These are phyloP conservation scores for Oncorhynchus nerka DNA, from an alignment of 2,113 vertebrate species.

Conservation along the genomic window DNA sequence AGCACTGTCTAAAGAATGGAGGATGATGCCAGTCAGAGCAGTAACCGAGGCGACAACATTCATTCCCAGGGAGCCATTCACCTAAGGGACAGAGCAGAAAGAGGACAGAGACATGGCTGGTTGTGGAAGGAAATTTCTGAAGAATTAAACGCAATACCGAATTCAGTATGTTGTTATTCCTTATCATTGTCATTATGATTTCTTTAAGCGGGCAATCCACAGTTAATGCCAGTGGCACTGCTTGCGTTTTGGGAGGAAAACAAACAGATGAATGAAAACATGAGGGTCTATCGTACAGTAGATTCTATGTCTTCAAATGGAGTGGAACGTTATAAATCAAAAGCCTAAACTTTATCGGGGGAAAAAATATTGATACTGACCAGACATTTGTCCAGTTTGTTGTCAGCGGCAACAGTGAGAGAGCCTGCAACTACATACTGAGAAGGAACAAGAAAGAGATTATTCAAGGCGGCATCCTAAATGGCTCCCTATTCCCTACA, in stretches of 20 bases:
- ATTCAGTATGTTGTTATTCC: background rate
- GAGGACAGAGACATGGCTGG: background rate
- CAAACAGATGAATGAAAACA: too few species aligned
- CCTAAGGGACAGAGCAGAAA: background rate
- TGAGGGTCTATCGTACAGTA: too few species aligned
- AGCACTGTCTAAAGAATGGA: background rate
- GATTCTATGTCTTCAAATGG: too few species aligned
- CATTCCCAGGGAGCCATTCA: background rate
- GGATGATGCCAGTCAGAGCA: background rate
- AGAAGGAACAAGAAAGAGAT: background rate
- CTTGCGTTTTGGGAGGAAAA: too few species aligned
- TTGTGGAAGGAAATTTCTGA: background rate
- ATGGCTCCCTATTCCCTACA: background rate
- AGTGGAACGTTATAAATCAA: background rate
- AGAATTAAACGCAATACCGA: background rate
- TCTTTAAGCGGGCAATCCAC: too few species aligned
- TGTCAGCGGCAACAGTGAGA: slow-evolving; percentile 8
- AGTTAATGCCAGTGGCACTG: too few species aligned
- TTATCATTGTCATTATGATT: too few species aligned
- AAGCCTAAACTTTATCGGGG: background rate
- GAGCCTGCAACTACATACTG: slow-evolving; percentile 15
- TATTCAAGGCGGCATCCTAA: background rate
- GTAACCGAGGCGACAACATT: background rate
- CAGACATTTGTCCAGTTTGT: background rate
- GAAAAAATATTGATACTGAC: background rate